phyloP scores from a whole-genome alignment of 1,140 invertebrate species.

The Drosophila tristis region DNA sequence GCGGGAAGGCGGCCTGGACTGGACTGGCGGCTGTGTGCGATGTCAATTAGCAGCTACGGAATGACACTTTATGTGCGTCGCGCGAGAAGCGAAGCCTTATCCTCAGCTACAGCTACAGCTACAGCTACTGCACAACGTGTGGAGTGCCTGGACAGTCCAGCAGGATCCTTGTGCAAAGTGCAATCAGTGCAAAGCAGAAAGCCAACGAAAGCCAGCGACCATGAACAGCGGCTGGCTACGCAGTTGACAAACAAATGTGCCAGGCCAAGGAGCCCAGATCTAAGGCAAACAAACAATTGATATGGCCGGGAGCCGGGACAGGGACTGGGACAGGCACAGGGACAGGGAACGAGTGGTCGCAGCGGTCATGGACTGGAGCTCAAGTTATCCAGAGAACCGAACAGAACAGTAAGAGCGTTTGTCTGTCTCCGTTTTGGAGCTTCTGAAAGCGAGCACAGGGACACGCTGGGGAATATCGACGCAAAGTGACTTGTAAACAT shows the following conservation, averaged over 20 bases:
- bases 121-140: constrained; percentile 3
- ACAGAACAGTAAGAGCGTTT: constrained; percentile 72
- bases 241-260: constrained; percentile 81
- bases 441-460: constrained; percentile 63
- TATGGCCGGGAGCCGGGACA: constrained; percentile 46
- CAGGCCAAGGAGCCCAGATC: constrained; percentile 58
- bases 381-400: constrained; percentile 42
- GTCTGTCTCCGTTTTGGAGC: constrained; percentile 52
- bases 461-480: constrained; percentile 25
- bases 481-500: constrained; percentile 82
- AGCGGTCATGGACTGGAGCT: too few relatives aligned
- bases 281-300: constrained; percentile 78
- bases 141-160: not conserved
- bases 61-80: constrained; percentile 83
- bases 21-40: constrained; percentile 73
- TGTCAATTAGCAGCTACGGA: constrained; percentile 83
- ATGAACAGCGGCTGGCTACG: constrained; percentile 72
- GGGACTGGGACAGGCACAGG: too few relatives aligned
- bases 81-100: constrained; percentile 62
- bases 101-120: not conserved
- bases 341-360: not conserved
- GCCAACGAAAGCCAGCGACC: constrained; percentile 69
- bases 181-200: constrained; percentile 81
- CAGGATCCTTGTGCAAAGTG: constrained; percentile 74
- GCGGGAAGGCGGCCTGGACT: constrained; percentile 10